Percentiles rank a stretch among this genome's conserved stretches.
These are phyloP conservation scores for Arizona elegans DNA, from an alignment of 2,113 vertebrate genomes.

Conservation along the genomic window DNA sequence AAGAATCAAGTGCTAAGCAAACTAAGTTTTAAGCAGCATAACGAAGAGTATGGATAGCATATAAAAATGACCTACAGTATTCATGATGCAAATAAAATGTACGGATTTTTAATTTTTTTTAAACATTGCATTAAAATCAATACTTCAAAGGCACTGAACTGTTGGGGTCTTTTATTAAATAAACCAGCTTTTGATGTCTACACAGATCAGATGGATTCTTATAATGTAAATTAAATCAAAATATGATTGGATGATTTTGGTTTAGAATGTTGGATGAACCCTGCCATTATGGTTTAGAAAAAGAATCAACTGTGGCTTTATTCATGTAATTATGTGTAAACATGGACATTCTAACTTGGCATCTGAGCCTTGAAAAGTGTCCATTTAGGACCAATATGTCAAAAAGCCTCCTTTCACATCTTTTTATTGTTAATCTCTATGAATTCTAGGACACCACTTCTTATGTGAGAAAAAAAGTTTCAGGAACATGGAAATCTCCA, in stretches of 20 bases:
- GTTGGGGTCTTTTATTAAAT: background rate
- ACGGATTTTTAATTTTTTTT: background rate
- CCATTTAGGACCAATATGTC: background rate
- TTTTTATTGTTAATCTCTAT: background rate
- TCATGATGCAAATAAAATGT: slow-evolving; percentile 14
- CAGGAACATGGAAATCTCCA: background rate
- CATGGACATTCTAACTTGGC: background rate
- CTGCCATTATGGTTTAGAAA: background rate
- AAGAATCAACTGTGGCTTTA: background rate
- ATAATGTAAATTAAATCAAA: background rate
- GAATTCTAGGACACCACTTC: background rate
- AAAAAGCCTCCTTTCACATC: background rate
- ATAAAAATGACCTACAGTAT: background rate
- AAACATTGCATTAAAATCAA: background rate
- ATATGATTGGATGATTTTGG: background rate
- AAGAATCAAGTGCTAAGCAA: slow-evolving; percentile 3
- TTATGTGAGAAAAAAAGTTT: background rate
- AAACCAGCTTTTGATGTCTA: slow-evolving; percentile 17
- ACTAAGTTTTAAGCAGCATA: slow-evolving; percentile 37
- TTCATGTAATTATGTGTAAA: background rate
- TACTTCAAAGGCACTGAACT: slow-evolving; percentile 4
- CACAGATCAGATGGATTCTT: background rate
- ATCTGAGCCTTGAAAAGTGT: background rate
- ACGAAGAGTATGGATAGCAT: slow-evolving; percentile 35
- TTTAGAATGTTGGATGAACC: background rate